These are phyloP conservation scores for Hemiscyllium ocellatum DNA, from an alignment of 2,113 vertebrate species.

Conservation along the genomic window DNA sequence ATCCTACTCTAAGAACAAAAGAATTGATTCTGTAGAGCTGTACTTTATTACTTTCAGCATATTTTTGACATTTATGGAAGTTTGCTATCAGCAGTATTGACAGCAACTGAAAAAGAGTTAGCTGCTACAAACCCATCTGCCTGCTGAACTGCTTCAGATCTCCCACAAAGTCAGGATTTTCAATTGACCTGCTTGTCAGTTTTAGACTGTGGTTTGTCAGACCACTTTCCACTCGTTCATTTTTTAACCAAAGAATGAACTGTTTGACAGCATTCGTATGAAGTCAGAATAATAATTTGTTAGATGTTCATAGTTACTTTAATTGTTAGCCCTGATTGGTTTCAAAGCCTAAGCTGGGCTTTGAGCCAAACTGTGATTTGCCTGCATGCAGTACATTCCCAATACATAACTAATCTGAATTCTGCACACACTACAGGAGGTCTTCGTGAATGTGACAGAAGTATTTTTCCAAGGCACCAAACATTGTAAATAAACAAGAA, in stretches of 20 bases:
- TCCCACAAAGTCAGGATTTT: neutral
- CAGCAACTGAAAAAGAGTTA: neutral
- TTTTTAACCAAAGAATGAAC: neutral
- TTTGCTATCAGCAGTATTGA: neutral
- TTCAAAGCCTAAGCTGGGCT: neutral
- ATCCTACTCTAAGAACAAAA: neutral
- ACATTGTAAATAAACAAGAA: neutral
- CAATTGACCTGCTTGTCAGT: neutral
- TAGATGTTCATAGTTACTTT: neutral
- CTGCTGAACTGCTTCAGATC: neutral
- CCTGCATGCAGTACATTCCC: neutral
- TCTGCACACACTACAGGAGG: neutral
- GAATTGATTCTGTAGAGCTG: neutral
- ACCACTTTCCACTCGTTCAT: neutral
- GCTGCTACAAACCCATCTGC: neutral
- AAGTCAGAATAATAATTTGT: neutral
- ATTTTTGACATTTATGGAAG: neutral
- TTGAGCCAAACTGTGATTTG: neutral
- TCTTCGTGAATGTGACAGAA: neutral
- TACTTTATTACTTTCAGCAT: neutral
- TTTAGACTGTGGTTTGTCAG: neutral
- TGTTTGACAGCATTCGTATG: neutral
- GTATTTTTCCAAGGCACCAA: neutral
- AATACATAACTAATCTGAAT: constrained; percentile 11
- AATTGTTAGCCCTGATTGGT: neutral